Conservation (phyloP, 1,140 invertebrate species). For the Drosophila lacteicornis region DNA sequence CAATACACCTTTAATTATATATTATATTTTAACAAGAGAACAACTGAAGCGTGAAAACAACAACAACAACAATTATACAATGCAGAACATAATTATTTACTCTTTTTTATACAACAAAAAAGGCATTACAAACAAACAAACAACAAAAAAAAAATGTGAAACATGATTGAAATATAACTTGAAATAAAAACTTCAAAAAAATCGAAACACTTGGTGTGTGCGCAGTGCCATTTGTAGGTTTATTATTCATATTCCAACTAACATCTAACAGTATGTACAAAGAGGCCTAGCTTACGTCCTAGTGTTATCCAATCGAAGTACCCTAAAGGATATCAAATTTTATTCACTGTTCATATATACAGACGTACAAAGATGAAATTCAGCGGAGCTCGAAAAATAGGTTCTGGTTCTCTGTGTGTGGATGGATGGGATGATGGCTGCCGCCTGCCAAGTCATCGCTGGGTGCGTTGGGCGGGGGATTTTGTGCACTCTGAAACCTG, state of each 20-base stretch:
- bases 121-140: constrained; percentile 60
- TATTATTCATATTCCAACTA: constrained; percentile 59
- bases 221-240: constrained; percentile 39
- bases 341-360: constrained; percentile 30
- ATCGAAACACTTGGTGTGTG: constrained; percentile 44
- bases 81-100: constrained; percentile 80
- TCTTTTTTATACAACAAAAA: constrained; percentile 83
- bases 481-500: constrained; percentile 59
- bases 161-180: constrained; percentile 84
- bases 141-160: constrained; percentile 72
- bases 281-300: constrained; percentile 43
- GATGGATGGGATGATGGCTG: constrained; percentile 5
- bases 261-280: constrained; percentile 70
- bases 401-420: constrained; percentile 14
- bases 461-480: constrained; percentile 1
- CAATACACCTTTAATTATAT: constrained; percentile 43
- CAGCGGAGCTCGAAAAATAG: constrained; percentile 52
- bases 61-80: constrained; percentile 70
- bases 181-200: constrained; percentile 80
- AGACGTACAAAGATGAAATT: constrained; percentile 49
- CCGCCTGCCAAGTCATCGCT: constrained; percentile 12
- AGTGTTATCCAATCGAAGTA: constrained; percentile 15
- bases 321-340: constrained; percentile 56
- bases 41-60: constrained; percentile 68
- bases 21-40: constrained; percentile 69